These are phyloP conservation scores for Burhinus bistriatus DNA, from an alignment of 2,113 vertebrate species.

Conservation along the genomic window DNA sequence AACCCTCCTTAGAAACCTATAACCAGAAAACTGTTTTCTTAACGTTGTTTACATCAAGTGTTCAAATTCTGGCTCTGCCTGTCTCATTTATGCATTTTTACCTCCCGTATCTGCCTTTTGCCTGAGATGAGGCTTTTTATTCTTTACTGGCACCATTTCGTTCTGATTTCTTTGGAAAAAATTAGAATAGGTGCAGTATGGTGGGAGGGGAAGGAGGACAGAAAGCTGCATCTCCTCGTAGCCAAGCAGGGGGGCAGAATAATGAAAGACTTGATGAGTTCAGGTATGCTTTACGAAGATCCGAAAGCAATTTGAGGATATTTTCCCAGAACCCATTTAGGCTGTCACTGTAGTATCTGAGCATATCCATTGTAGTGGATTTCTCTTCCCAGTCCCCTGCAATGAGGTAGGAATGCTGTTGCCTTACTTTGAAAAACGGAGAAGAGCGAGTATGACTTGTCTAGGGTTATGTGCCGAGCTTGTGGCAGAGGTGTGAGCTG, in stretches of 20 bases:
- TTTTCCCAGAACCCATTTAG: not conserved
- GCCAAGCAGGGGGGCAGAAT: not conserved
- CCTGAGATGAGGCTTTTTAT: not conserved
- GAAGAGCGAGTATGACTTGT: not conserved
- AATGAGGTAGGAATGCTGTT: not conserved
- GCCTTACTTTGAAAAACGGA: not conserved
- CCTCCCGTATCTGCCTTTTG: not conserved
- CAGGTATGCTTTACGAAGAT: not conserved
- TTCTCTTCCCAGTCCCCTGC: not conserved
- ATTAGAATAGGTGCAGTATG: not conserved
- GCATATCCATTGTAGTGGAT: not conserved
- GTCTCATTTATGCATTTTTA: not conserved
- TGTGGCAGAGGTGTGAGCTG: not conserved
- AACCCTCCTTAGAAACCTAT: not conserved
- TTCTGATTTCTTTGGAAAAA: not conserved
- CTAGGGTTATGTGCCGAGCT: not conserved
- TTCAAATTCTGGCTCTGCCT: not conserved
- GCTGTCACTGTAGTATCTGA: not conserved
- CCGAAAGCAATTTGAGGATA: not conserved
- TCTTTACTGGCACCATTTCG: not conserved
- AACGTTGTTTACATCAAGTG: not conserved
- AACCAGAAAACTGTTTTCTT: not conserved
- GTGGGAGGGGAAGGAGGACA: not conserved
- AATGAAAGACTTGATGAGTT: not conserved
- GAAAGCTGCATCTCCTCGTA: not conserved